Evolutionary conservation across 2,888 invertebrate genomes (phyloP).

Genomic region (Agrotis ipsilon): DNA sequence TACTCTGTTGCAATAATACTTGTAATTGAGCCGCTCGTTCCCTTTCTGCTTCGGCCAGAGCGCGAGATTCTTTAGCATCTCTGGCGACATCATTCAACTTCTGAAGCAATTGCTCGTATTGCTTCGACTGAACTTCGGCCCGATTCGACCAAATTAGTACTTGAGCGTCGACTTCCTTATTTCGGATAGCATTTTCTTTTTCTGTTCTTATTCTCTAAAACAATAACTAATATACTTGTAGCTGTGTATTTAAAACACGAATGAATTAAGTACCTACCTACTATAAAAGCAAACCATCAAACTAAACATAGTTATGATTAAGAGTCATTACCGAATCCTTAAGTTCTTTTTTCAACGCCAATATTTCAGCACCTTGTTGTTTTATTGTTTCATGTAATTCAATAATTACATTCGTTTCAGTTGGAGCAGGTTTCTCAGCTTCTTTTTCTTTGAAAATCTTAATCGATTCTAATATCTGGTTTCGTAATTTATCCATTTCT

Average conservation of each 20-base stretch:
- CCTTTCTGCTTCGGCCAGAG: slow-evolving; percentile 78
- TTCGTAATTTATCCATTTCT: slow-evolving; percentile 85
- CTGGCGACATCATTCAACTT: slow-evolving; percentile 82
- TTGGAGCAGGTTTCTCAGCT: slow-evolving; percentile 62
- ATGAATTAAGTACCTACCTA: not conserved
- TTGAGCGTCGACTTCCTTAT: slow-evolving; percentile 80
- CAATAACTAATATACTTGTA: not conserved
- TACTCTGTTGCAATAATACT: slow-evolving; percentile 74
- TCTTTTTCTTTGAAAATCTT: slow-evolving; percentile 79
- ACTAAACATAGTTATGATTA: not conserved
- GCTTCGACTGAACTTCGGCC: slow-evolving; percentile 81
- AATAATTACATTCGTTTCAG: slow-evolving; percentile 79
- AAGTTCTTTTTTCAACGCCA: slow-evolving; percentile 86
- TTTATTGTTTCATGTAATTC: slow-evolving; percentile 85
- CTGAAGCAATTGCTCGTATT: slow-evolving; percentile 82
- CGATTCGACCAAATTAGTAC: slow-evolving; percentile 80
- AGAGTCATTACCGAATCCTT: slow-evolving; percentile 79
- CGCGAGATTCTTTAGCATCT: slow-evolving; percentile 81
- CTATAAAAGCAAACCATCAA: not conserved
- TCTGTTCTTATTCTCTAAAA: slow-evolving; percentile 77
- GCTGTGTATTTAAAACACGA: not conserved
- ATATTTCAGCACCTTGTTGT: slow-evolving; percentile 90
- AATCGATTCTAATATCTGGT: slow-evolving; percentile 84
- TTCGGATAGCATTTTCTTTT: slow-evolving; percentile 74
- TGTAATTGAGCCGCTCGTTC: slow-evolving; percentile 78